These are phyloP conservation scores for Sus cebifrons DNA, from an alignment of 2,797 vertebrate genomes.

Conservation along the genomic window DNA sequence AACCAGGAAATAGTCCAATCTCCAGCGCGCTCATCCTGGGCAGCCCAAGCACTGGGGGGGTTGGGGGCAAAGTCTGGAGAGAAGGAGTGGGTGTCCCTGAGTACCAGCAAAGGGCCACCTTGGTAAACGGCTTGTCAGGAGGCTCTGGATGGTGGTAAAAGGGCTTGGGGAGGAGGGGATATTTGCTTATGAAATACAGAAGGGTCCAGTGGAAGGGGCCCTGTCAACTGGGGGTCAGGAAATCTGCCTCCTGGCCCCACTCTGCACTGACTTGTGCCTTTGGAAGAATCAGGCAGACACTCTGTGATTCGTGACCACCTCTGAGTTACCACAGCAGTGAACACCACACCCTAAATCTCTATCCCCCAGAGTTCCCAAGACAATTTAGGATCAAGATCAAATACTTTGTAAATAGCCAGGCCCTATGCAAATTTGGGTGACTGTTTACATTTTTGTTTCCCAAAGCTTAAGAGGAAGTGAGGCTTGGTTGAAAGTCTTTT, in stretches of 20 bases:
- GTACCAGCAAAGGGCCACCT: not conserved
- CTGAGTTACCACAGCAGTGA: not conserved
- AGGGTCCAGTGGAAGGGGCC: not conserved
- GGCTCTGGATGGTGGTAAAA: not conserved
- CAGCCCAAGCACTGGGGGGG: not conserved
- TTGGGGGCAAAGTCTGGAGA: not conserved
- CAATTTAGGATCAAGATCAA: not conserved
- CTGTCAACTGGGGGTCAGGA: rapidly evolving
- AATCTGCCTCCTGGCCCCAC: not conserved
- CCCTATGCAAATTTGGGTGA: not conserved
- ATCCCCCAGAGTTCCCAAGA: not conserved
- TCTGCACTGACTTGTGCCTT: not conserved
- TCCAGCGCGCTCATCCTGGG: not conserved
- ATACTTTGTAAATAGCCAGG: not conserved
- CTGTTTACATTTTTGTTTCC: slow-evolving; percentile 47
- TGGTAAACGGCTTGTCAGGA: not conserved
- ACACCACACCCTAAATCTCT: not conserved
- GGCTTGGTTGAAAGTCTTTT: slow-evolving; percentile 2
- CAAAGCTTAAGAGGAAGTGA: not conserved
- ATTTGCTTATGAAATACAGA: not conserved
- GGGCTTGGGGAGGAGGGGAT: not conserved
- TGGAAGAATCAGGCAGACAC: not conserved
- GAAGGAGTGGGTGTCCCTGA: not conserved
- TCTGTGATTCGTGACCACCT: not conserved
- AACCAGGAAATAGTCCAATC: slow-evolving; percentile 71